Base-by-base conservation (phyloP, 1,140 invertebrate genomes). In the Augochlora pura region DNA sequence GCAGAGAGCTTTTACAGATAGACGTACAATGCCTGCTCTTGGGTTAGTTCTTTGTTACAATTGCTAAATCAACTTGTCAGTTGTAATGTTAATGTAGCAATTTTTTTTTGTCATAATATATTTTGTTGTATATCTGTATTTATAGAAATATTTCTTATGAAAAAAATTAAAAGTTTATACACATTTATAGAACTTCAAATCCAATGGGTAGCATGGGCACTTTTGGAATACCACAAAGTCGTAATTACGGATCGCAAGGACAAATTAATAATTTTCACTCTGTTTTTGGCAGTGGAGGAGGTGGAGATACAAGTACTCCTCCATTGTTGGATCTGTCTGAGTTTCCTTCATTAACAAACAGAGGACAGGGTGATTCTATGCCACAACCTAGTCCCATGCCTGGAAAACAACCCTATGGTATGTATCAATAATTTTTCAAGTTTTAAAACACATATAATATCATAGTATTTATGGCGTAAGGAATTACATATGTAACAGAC, bases 391-490 rank as follows among this genome's bases (percentile, higher is more conserved):
- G 94, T 93, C 94, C 96, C 77, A 96, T 97, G 93, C 96, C 96
- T 77, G 96, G 96, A 88, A 96, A 96, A 93, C 97, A 97, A 94
- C 96, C 97, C 92, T 98, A 98, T 94, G 96, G 96, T 97, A 90
- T 72, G 85, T 86, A 68, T 39, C 49, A 27, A 65, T 39, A 49
- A 57, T 69, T 42, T 23, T 73, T 23, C 16, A 49, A 23, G 5
- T 16, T 23, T 65, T 42, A 10, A 46, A 25, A 14, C 7, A 16
- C 16, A 39, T 39, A 18, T n/a, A 6, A 21, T n/a, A n/a, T 57
- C 1, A 0, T 18, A n/a, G 7, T n/a, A n/a, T 57, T n/a, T 9
- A 57, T n/a, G 18, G 21, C 1, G 8, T 23, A 57, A 9, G 18
- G n/a, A 54, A 7, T 21, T 54, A 21, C 6, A 54, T 54, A 14